These are phyloP conservation scores for Epizoanthus scotinus DNA, from an alignment of 92 coral and sea anemone species.

Conservation along the genomic window DNA sequence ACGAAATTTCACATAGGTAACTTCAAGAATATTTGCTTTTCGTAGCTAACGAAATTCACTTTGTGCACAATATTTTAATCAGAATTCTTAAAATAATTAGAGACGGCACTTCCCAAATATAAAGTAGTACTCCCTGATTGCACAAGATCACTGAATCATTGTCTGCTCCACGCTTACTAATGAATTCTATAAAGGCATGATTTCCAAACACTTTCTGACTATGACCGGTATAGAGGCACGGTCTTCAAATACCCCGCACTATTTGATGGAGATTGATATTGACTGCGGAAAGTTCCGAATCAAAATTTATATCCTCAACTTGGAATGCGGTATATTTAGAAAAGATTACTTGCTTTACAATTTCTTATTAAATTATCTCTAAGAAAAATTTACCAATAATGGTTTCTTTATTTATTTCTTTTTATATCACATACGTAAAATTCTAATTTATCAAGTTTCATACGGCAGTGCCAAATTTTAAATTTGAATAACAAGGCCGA, in stretches of 20 bases:
- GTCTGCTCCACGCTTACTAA: neutral
- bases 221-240: neutral
- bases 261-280: slow-evolving; percentile 32
- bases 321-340: slow-evolving; percentile 33
- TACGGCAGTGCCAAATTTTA: slow-evolving; percentile 17
- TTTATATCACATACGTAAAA: slow-evolving; percentile 9
- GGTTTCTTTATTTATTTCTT: slow-evolving; percentile 1
- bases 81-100: too few relatives aligned
- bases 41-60: too few relatives aligned
- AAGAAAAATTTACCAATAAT: slow-evolving; percentile 16
- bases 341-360: slow-evolving; percentile 18
- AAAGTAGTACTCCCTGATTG: neutral
- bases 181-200: slow-evolving; percentile 10
- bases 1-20: neutral
- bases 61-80: too few relatives aligned
- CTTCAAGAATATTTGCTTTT: slow-evolving; percentile 1
- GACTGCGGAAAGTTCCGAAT: slow-evolving; percentile 37
- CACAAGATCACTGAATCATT: neutral
- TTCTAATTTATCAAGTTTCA: slow-evolving; percentile 21
- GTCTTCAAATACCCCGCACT: slow-evolving; percentile 12
- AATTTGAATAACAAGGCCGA: slow-evolving; percentile 49
- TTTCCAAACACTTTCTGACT: neutral
- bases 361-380: slow-evolving; percentile 34
- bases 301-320: slow-evolving; percentile 13
- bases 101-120: neutral